Base-by-base conservation (phyloP, 1,140 invertebrate species). In the Muscidifurax raptorellus region DNA sequence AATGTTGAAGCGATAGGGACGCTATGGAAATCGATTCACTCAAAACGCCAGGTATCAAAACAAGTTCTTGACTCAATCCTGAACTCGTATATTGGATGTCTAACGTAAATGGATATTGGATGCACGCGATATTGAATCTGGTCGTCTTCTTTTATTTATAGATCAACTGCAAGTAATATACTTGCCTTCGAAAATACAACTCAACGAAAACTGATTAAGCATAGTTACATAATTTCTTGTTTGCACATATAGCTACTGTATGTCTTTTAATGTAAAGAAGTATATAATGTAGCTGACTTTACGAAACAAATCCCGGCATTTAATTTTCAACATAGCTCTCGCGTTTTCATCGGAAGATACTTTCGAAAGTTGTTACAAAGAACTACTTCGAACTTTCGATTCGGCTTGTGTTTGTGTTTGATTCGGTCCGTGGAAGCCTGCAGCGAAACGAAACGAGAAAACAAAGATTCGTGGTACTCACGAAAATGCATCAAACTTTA, bases 101-200 rank as follows among this genome's bases (percentile, higher is more conserved):
- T 47, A 47, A 78, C n/a, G 15, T 78, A 71, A 32, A 77, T 36
- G 74, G 36, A 83, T 77, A 77, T 83, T 83, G 52, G 66, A 78
- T 77, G 59, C 74, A 77, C 66, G 82, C 82, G 64, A 83, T 78
- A 78, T 83, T 77, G 82, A 69, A 77, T 69, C 52, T 82, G 32
- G 30, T 82, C 66, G 66, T 59, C 15, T 82, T 82, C 7, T 32
- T 66, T 75, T 72, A 52, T 72, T 74, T 76, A 67, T 67, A 67
- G 59, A 52, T 52, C 27, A 7, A 12, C 12, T 69, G 27, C 10
- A 27, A 59, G 77, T 47, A 59, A 25, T 67, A 78, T 78, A 64
- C 32, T n/a, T n/a, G n/a, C n/a, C n/a, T n/a, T n/a, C n/a, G n/a
- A n/a, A n/a, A n/a, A n/a, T n/a, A n/a, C n/a, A n/a, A n/a, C n/a